phyloP scores from a whole-genome alignment of 2,797 vertebrate species.

The Anabas testudineus region DNA sequence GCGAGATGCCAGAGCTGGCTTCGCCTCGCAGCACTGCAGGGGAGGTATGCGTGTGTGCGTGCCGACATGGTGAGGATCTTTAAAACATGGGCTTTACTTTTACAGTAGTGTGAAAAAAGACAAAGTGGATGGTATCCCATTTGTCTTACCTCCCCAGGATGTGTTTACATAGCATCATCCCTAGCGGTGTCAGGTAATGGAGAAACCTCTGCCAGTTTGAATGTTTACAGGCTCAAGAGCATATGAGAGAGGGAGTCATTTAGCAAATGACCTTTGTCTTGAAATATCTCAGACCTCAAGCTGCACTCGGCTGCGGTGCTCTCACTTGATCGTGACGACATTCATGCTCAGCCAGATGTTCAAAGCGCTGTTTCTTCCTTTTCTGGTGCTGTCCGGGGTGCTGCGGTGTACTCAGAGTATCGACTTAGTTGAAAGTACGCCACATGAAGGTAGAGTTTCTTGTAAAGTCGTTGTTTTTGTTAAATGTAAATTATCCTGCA shows the following conservation, averaged over 20 bases:
- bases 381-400: slow-evolving; percentile 32
- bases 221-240: slow-evolving; percentile 57
- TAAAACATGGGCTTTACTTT: slow-evolving; percentile 36
- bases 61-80: slow-evolving; percentile 20
- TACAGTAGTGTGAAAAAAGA: slow-evolving; percentile 2
- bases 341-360: slow-evolving; percentile 61
- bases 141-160: slow-evolving; percentile 32
- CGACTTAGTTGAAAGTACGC: slow-evolving; percentile 13
- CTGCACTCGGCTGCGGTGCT: slow-evolving; percentile 32
- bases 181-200: slow-evolving; percentile 53
- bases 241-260: slow-evolving; percentile 41
- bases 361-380: not conserved
- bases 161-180: slow-evolving; percentile 59
- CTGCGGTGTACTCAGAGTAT: slow-evolving; percentile 14
- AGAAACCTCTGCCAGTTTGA: slow-evolving; percentile 39
- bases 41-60: slow-evolving; percentile 32
- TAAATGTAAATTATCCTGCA: slow-evolving; percentile 44
- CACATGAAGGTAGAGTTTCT: slow-evolving; percentile 54
- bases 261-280: slow-evolving; percentile 51
- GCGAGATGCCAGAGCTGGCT: slow-evolving; percentile 30
- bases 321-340: slow-evolving; percentile 30
- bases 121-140: slow-evolving; percentile 25
- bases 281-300: slow-evolving; percentile 57
- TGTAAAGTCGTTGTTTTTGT: slow-evolving; percentile 43
- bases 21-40: slow-evolving; percentile 17